Base-by-base conservation (phyloP, 1,140 invertebrate species). In the Magallana gigas region DNA sequence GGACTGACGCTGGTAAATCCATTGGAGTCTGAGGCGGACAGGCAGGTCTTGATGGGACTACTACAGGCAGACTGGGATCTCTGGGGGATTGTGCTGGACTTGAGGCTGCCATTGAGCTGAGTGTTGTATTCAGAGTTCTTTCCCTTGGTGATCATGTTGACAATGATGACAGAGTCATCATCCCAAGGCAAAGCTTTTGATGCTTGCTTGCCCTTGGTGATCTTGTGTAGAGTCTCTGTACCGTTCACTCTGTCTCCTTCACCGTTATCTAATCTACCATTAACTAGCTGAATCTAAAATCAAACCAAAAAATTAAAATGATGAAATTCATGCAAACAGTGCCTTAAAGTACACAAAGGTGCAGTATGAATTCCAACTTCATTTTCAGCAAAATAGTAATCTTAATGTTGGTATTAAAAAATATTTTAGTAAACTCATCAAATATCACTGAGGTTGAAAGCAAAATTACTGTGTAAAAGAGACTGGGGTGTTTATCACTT, bases 161-260 rank as follows among this genome's bases (percentile, higher is more conserved):
- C 90, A 85, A 93, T 91, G 16, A 92, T 88, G 9, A 93, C 92
- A 62, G 89, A 89, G 9, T 94, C 92, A 83, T 93, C 92, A 58
- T 93, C 93, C 91, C 91, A 93, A 5, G 90, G 88, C n/a, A 94
- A 80, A 59, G 88, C 76, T 83, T 87, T 85, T 18, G 82, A 71
- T 29, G 85, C 60, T 56, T 86, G 68, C 68, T 89, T 89, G 68
- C 83, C 64, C 87, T 91, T 91, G 57, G 88, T 86, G 6, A 91
- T 91, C 84, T 81, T 91, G 14, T 88, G 87, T 12, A 84, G 60
- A 14, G 29, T 23, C 8, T 86, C 60, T 8, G 84, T 87, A n/a
- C 88, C 89, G 29, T 82, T 58, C 14, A 62, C 48, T 68, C 68
- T 81, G 18, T 85, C 83, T 11, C 64, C 71, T 16, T 76, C 62